Base-by-base conservation (phyloP, 1,140 invertebrate species). In the Maconellicoccus hirsutus region DNA sequence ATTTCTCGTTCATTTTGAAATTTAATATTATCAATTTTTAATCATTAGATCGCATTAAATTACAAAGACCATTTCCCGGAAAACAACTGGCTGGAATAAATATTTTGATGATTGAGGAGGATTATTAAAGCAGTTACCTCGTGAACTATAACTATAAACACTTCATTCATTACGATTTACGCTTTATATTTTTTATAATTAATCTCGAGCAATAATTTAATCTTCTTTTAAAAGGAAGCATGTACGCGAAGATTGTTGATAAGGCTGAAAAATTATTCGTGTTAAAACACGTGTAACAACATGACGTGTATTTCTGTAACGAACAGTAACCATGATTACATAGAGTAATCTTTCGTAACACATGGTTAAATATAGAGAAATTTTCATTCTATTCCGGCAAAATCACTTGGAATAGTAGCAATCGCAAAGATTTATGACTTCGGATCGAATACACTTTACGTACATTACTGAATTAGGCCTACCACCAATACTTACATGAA, bases 201-300 rank as follows among this genome's bases (percentile, higher is more conserved):
- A 52, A 52, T 52, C n/a, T 52, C 42, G 42, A 52, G 42, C 16
- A 19, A 52, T 52, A 19, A 52, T 52, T 52, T 52, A 52, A 52
- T 16, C 42, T 52, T 19, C 2, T 19, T 52, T 16, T 16, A 52
- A 19, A 52, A 8, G 42, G 42, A 52, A 52, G 4, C 10, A 16
- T 16, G 16, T 52, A 52, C 16, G n/a, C 42, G n/a, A 52, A 52
- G 42, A 52, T 52, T 2, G 10, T 52, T 8, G 42, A 52, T 52
- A 19, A 52, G n/a, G n/a, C 42, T 4, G n/a, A 52, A 52, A 52
- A 16, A 52, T 52, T 52, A 52, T 52, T 19, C 42, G 42, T 52
- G 42, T 52, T 52, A 52, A 52, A 52, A 52, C 42, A 52, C 42
- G 42, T 52, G 42, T 52, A 52, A 52, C 42, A 52, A 52, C 42